Evolutionary conservation across 2,113 vertebrate genomes (phyloP).

Genomic region (Pachypanchax playfairii): DNA sequence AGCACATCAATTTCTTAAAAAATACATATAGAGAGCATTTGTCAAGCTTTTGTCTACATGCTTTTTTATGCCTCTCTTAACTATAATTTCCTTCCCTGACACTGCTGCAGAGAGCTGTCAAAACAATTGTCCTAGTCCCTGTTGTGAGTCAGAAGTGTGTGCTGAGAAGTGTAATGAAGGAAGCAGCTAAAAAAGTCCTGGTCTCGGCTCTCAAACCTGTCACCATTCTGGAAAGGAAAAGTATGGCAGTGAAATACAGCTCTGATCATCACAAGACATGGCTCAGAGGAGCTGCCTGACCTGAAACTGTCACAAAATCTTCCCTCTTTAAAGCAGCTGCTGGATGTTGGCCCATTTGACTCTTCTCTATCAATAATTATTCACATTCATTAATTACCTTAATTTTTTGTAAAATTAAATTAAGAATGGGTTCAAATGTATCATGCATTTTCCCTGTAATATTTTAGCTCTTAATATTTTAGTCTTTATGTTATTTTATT

Average conservation of each 20-base stretch:
- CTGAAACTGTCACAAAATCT: conserved; percentile 68
- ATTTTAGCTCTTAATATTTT: no score
- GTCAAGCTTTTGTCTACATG: conserved; percentile 44
- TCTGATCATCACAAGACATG: conserved; percentile 48
- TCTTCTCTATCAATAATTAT: conserved; percentile 18
- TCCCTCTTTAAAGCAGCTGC: conserved; percentile 24
- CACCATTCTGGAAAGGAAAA: conserved; percentile 40
- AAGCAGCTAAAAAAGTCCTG: conserved; percentile 59
- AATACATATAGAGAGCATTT: conserved; percentile 23
- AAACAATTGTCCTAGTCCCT: conserved; percentile 70
- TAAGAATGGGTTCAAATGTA: no score
- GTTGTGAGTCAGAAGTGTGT: conserved; percentile 66
- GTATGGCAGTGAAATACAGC: conserved; percentile 28
- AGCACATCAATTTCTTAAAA: conserved; percentile 1
- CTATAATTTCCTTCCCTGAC: conserved; percentile 64
- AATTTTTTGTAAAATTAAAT: no score
- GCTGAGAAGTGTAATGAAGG: conserved; percentile 61
- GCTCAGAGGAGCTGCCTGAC: conserved; percentile 59
- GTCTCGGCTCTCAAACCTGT: conserved; percentile 57
- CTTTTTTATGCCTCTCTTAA: conserved; percentile 41
- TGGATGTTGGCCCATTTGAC: conserved; percentile 4
- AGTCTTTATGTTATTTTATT: no score
- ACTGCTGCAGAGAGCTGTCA: conserved; percentile 74
- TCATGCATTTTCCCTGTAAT: no score
- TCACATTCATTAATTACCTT: no score